phyloP scores from a whole-genome alignment of 2,113 vertebrate species.

The Pangasianodon gigas region DNA sequence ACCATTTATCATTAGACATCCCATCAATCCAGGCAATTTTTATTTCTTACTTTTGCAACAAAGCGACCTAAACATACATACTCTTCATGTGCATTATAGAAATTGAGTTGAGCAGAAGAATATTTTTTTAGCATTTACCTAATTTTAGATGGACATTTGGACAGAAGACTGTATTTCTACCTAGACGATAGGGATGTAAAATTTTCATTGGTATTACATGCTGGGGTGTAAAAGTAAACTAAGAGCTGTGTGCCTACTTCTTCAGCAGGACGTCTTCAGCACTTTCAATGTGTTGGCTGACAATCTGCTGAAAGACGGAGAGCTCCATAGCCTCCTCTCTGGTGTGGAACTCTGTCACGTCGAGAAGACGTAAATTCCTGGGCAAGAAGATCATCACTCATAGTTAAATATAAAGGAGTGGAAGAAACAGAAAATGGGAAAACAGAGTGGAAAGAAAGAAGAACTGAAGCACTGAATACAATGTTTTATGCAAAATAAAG shows the following conservation, averaged over 20 bases:
- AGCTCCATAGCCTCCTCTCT: conserved; percentile 80
- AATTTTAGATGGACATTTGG: background rate
- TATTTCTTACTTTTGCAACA: background rate
- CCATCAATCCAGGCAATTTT: background rate
- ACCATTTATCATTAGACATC: background rate
- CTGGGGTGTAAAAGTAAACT: background rate
- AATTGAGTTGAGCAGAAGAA: background rate
- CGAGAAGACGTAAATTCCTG: conserved; percentile 82
- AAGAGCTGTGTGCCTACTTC: conserved; percentile 68
- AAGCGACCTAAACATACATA: background rate
- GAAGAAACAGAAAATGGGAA: background rate
- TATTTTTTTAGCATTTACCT: background rate
- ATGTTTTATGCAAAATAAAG: background rate
- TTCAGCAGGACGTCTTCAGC: conserved; percentile 75
- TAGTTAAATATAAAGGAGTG: conserved; percentile 12
- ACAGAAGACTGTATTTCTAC: background rate
- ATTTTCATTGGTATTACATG: background rate
- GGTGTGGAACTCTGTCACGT: conserved; percentile 77
- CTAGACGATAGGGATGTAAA: background rate
- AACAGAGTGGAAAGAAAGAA: background rate
- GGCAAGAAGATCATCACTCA: background rate
- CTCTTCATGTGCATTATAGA: background rate
- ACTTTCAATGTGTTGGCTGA: conserved; percentile 75
- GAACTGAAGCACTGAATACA: background rate
- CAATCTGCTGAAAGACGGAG: conserved; percentile 73